These are phyloP conservation scores for Drosophila guanche DNA, from an alignment of 1,140 invertebrate genomes.

Conservation along the genomic window DNA sequence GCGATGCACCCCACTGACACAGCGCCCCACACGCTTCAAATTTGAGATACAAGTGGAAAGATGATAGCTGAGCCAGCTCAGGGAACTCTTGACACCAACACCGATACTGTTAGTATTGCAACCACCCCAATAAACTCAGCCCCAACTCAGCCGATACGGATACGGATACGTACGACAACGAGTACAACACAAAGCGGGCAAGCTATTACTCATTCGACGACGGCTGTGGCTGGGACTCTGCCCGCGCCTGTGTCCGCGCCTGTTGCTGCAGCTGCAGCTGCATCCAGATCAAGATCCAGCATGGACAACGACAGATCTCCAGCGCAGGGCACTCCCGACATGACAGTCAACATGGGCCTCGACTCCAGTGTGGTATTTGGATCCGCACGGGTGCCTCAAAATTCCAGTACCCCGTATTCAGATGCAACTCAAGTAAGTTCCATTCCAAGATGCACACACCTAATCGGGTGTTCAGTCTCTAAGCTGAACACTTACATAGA, in stretches of 20 bases:
- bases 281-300: constrained; percentile 32
- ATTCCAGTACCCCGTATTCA: constrained; percentile 96
- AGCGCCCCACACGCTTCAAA: constrained; percentile 12
- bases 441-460: constrained; percentile 4
- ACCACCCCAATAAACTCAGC: constrained; percentile 35
- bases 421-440: constrained; percentile 96
- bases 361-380: constrained; percentile 87
- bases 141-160: constrained; percentile 24
- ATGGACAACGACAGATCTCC: constrained; percentile 69
- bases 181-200: constrained; percentile 39
- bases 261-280: constrained; percentile 58
- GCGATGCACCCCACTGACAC: constrained; percentile 4
- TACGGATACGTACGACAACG: background rate
- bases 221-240: too few species aligned
- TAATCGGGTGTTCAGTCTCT: constrained; percentile 20
- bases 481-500: constrained; percentile 29
- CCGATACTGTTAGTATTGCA: constrained; percentile 15
- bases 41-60: constrained; percentile 36
- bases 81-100: constrained; percentile 37
- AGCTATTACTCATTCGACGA: constrained; percentile 48
- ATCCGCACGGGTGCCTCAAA: constrained; percentile 93
- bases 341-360: constrained; percentile 40
- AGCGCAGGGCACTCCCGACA: constrained; percentile 40
- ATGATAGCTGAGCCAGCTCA: constrained; percentile 57
- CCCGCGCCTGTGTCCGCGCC: constrained; percentile 53